Evolutionary conservation across 2,888 invertebrate genomes (phyloP).

Genomic region (Noctua fimbriata): DNA sequence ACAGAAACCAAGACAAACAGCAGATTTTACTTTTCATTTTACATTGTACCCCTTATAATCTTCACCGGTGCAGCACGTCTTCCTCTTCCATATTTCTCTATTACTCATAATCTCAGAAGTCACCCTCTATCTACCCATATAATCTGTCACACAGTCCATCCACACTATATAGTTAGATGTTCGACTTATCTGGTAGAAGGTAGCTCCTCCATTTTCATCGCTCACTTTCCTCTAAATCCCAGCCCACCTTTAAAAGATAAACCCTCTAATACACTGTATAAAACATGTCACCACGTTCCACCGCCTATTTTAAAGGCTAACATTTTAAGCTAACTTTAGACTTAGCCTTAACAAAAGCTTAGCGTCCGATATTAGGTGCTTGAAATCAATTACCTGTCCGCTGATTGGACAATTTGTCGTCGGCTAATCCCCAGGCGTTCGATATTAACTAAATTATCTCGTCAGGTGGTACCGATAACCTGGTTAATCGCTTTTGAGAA

Average conservation of each 20-base stretch:
- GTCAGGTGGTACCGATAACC: constrained; percentile 76
- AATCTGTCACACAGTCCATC: neutral
- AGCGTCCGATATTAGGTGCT: constrained; percentile 81
- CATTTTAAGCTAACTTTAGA: constrained; percentile 65
- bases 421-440: constrained; percentile 84
- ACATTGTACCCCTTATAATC: neutral
- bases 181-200: neutral
- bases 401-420: constrained; percentile 91
- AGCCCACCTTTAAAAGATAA: constrained; percentile 34
- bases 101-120: neutral
- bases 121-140: too few relatives aligned
- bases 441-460: constrained; percentile 87
- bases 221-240: constrained; percentile 9
- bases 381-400: constrained; percentile 91
- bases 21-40: too few relatives aligned
- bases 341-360: constrained; percentile 72
- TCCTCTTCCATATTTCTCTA: neutral
- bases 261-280: constrained; percentile 42
- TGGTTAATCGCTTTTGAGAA: constrained; percentile 59
- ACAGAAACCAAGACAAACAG: too few relatives aligned
- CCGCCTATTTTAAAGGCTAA: constrained; percentile 52
- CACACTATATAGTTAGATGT: neutral
- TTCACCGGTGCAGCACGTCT: neutral
- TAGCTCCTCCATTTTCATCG: constrained; percentile 7
- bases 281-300: constrained; percentile 54